A percentile compares a stretch with the other conserved stretches of the same genome.
Conservation (phyloP, 2,113 vertebrate species). For the Ptyas mucosa region DNA sequence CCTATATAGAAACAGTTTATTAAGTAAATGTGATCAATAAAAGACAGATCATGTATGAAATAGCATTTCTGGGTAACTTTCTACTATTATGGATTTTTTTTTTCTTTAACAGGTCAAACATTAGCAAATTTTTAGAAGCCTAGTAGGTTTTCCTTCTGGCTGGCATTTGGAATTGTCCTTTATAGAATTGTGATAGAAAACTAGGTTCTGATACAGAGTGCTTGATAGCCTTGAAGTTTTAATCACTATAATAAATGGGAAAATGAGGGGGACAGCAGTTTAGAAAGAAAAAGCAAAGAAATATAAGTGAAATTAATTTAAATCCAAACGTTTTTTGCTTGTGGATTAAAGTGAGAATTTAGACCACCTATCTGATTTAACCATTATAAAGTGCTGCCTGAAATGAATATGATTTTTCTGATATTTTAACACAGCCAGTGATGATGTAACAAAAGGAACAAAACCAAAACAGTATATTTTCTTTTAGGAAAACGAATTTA, state of each 20-base stretch:
- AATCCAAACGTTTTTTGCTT: neutral
- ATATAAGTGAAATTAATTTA: neutral
- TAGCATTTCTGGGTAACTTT: neutral
- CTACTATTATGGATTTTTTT: neutral
- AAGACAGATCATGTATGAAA: neutral
- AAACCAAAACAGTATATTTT: conserved; percentile 12
- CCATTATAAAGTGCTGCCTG: neutral
- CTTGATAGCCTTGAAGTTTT: neutral
- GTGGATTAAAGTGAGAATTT: neutral
- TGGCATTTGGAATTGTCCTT: neutral
- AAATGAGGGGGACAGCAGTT: neutral
- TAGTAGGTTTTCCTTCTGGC: neutral
- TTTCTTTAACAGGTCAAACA: neutral
- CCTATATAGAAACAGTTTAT: neutral
- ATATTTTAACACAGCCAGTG: neutral
- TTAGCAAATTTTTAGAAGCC: neutral
- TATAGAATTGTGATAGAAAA: neutral
- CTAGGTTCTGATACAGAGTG: neutral
- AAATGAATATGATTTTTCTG: neutral
- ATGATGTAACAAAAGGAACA: neutral
- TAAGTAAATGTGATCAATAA: neutral
- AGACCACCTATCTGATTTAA: neutral
- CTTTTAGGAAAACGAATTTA: neutral
- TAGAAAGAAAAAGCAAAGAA: neutral
- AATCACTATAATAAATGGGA: neutral